Percentiles rank a stretch among this genome's conserved stretches.
phyloP scores from a whole-genome alignment of 2,797 vertebrate species.

The Sternotherus odoratus region DNA sequence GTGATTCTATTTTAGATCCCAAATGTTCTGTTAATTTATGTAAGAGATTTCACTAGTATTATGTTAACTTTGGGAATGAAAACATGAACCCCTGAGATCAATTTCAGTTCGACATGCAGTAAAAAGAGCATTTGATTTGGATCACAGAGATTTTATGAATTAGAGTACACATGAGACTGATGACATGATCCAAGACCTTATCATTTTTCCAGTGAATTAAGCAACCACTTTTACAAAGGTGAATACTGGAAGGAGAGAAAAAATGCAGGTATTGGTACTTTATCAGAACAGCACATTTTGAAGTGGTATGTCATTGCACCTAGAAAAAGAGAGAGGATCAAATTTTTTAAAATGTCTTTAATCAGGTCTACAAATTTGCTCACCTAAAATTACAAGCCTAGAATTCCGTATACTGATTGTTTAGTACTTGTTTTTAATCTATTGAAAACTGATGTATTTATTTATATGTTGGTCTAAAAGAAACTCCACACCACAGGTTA shows the following conservation, averaged over 20 bases:
- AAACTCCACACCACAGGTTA: background rate
- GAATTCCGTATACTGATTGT: background rate
- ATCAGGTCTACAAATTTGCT: rapidly evolving
- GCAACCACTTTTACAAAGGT: background rate
- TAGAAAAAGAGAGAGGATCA: conserved; percentile 14
- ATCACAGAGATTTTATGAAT: conserved; percentile 54
- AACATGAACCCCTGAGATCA: conserved; percentile 30
- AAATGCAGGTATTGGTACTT: background rate
- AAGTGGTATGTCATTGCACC: background rate
- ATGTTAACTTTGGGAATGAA: conserved; percentile 40
- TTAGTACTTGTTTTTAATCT: background rate
- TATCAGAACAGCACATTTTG: background rate
- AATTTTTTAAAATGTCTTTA: background rate
- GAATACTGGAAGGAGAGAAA: background rate
- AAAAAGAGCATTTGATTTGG: conserved; percentile 55
- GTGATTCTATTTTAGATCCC: conserved; percentile 20
- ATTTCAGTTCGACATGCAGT: conserved; percentile 22
- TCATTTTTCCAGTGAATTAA: conserved; percentile 49
- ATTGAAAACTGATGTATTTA: background rate
- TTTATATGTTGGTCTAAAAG: background rate
- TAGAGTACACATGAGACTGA: conserved; percentile 7
- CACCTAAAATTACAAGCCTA: background rate
- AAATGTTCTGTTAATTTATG: conserved; percentile 45
- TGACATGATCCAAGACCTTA: conserved; percentile 17
- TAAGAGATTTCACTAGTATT: background rate